Evolutionary conservation across 2,888 invertebrate genomes (phyloP).

Genomic region (Suillia variegata): DNA sequence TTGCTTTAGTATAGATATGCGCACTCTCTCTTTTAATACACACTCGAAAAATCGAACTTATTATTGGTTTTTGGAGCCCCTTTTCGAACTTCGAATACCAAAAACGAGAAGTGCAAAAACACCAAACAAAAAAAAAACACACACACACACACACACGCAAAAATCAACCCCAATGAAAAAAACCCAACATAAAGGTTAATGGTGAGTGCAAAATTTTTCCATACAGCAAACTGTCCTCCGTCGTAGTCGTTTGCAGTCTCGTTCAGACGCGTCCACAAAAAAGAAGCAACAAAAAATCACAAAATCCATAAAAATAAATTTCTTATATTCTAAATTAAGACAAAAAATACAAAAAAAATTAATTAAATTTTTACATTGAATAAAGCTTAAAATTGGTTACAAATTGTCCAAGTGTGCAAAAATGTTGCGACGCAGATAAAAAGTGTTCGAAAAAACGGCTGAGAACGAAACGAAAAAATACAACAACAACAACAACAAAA

Average conservation of each 20-base stretch:
- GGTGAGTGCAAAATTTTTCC: constrained; percentile 5
- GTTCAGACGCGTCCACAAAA: background rate
- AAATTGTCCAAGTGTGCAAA: no score
- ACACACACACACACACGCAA: no score
- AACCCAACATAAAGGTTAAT: background rate
- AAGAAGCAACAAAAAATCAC: background rate
- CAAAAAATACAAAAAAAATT: background rate
- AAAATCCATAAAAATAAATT: background rate
- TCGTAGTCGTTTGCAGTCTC: background rate
- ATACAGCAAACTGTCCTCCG: background rate
- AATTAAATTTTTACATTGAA: background rate
- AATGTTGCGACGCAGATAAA: no score
- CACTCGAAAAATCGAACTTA: background rate
- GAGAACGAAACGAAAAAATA: no score
- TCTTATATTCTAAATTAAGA: background rate
- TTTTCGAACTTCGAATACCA: background rate
- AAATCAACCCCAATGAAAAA: background rate
- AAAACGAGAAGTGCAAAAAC: no score
- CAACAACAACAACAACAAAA: no score
- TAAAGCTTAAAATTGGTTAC: background rate
- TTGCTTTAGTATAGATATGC: no score
- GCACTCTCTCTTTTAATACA: background rate
- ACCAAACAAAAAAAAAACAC: no score
- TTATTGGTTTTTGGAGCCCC: background rate
- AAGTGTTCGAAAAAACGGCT: no score